These are phyloP conservation scores for Amiota communis DNA, from an alignment of 2,888 invertebrate genomes.

Conservation along the genomic window DNA sequence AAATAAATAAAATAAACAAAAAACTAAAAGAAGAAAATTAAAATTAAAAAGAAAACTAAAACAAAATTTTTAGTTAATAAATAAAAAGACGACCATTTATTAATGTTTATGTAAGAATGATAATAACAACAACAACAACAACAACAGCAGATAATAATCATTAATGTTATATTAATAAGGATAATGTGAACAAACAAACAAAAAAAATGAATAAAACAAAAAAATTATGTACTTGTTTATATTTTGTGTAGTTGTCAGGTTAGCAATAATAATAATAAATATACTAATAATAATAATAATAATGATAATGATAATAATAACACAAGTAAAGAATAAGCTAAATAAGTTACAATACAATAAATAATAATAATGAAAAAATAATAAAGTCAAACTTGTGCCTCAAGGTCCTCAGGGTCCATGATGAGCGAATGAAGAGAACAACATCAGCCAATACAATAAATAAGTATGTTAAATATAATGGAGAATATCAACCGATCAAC, in stretches of 20 bases:
- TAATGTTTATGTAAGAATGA: no score
- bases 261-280: background rate
- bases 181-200: conserved; percentile 27
- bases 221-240: background rate
- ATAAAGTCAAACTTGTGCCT: conserved; percentile 49
- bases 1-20: no score
- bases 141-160: no score
- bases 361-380: conserved; percentile 31
- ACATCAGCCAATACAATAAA: background rate
- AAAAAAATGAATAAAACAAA: conserved; percentile 24
- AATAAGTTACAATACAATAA: conserved; percentile 26
- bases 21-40: conserved; percentile 9
- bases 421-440: conserved; percentile 35
- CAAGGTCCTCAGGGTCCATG: conserved; percentile 54
- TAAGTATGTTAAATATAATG: background rate
- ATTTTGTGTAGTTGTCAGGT: background rate
- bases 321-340: background rate
- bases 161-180: background rate
- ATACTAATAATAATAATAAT: conserved; percentile 34
- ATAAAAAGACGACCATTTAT: no score
- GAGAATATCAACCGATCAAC: conserved; percentile 40
- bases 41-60: background rate
- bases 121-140: no score
- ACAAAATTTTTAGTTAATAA: no score
- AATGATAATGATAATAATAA: conserved; percentile 8